A percentile compares a stretch with the other conserved stretches of the same genome.
These are phyloP conservation scores for Empis stercorea DNA, from an alignment of 2,888 invertebrate genomes.

Conservation along the genomic window DNA sequence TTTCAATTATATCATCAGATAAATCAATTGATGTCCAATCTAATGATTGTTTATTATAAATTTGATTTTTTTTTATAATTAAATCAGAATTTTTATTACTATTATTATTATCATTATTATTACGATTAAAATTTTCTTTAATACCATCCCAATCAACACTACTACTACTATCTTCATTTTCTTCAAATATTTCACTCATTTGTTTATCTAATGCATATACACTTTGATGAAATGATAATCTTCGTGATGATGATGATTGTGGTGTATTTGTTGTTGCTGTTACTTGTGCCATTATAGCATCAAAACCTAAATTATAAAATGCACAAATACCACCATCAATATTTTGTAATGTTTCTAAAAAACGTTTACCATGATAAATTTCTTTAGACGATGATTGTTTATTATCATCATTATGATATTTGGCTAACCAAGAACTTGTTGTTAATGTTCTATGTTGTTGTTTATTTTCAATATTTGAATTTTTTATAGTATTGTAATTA, in stretches of 20 bases:
- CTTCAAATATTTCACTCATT: conserved; percentile 9
- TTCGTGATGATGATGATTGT: neutral
- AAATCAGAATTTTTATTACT: neutral
- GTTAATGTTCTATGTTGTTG: neutral
- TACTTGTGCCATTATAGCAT: conserved; percentile 4
- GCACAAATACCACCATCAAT: conserved; percentile 19
- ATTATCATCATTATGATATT: too few species aligned
- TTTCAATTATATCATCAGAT: neutral
- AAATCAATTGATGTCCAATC: neutral
- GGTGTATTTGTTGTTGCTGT: conserved; percentile 7
- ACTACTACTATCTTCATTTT: neutral
- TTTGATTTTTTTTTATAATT: conserved; percentile 3
- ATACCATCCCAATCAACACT: conserved; percentile 18
- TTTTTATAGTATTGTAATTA: too few species aligned
- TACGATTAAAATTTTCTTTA: conserved; percentile 15
- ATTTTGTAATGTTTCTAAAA: conserved; percentile 22
- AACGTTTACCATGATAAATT: conserved; percentile 27
- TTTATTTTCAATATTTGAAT: neutral
- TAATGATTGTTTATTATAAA: neutral
- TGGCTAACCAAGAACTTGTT: neutral
- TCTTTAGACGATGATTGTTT: conserved; percentile 9
- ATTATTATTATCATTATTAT: too few species aligned
- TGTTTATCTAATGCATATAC: conserved; percentile 8
- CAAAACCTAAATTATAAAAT: conserved; percentile 20
- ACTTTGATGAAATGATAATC: conserved; percentile 10